phyloP scores from a whole-genome alignment of 2,113 vertebrate species.

The Cephalopterus ornatus region DNA sequence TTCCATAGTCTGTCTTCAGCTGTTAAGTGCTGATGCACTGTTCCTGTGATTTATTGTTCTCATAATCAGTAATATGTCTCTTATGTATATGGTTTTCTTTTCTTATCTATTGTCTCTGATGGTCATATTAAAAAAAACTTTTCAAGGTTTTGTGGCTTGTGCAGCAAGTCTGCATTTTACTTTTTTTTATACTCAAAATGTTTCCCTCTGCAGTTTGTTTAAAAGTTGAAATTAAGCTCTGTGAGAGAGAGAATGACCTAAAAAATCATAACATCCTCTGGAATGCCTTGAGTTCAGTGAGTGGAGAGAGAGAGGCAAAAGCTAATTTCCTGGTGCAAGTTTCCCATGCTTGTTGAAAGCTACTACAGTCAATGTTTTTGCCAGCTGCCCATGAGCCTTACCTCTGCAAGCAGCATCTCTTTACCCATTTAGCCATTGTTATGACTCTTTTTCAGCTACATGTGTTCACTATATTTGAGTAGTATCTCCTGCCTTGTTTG shows the following conservation, averaged over 20 bases:
- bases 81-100: slow-evolving; percentile 53
- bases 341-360: background rate
- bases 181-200: slow-evolving; percentile 46
- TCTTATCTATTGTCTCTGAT: slow-evolving; percentile 59
- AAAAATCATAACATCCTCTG: background rate
- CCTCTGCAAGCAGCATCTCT: background rate
- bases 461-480: background rate
- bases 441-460: background rate
- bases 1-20: slow-evolving; percentile 52
- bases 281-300: background rate
- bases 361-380: background rate
- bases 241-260: slow-evolving; percentile 20
- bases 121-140: slow-evolving; percentile 71
- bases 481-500: background rate
- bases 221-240: slow-evolving; percentile 44
- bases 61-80: slow-evolving; percentile 74
- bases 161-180: slow-evolving; percentile 40
- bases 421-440: background rate
- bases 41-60: slow-evolving; percentile 68
- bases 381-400: background rate
- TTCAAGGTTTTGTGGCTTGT: slow-evolving; percentile 52
- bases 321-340: background rate
- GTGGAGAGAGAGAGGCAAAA: background rate
- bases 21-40: slow-evolving; percentile 62
- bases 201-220: slow-evolving; percentile 25